Conservation (phyloP, 2,888 invertebrate species). For the Parnassius mnemosyne region DNA sequence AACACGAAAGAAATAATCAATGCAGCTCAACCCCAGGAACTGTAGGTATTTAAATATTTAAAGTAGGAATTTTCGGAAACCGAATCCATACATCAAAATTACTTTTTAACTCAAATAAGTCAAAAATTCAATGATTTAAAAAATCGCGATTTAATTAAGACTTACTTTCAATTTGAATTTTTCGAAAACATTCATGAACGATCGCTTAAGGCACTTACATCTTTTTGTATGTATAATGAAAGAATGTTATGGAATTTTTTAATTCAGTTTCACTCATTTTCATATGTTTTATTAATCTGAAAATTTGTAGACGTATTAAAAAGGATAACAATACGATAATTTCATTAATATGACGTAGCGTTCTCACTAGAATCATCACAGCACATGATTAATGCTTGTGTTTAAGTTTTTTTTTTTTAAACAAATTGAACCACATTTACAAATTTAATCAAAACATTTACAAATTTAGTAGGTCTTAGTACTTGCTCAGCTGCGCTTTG, state of each 20-base stretch:
- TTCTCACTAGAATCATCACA: no score
- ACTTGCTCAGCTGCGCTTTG: constrained; percentile 1
- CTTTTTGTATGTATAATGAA: no score
- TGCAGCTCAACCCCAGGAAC: constrained; percentile 12
- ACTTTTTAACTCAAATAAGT: constrained; percentile 14
- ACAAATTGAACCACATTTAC: constrained; percentile 5
- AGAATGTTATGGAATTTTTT: no score
- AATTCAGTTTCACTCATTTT: no score
- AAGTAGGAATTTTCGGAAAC: constrained; percentile 11
- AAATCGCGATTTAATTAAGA: constrained; percentile 13
- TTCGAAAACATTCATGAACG: constrained; percentile 6
- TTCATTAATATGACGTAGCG: no score
- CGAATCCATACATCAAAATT: constrained; percentile 22
- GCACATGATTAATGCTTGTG: no score
- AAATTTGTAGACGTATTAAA: no score
- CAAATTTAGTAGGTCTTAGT: neutral
- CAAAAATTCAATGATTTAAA: constrained; percentile 14
- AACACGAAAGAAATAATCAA: constrained; percentile 9
- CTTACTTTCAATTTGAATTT: neutral
- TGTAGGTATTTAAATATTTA: constrained; percentile 25
- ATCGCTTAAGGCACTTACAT: neutral
- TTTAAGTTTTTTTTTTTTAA: constrained; percentile 2
- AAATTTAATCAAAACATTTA: neutral
- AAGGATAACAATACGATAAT: no score
- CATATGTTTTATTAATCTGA: no score